Percentiles rank a stretch among this genome's conserved stretches.
phyloP scores from a whole-genome alignment of 2,113 vertebrate genomes.

The Nansenia antarctica region DNA sequence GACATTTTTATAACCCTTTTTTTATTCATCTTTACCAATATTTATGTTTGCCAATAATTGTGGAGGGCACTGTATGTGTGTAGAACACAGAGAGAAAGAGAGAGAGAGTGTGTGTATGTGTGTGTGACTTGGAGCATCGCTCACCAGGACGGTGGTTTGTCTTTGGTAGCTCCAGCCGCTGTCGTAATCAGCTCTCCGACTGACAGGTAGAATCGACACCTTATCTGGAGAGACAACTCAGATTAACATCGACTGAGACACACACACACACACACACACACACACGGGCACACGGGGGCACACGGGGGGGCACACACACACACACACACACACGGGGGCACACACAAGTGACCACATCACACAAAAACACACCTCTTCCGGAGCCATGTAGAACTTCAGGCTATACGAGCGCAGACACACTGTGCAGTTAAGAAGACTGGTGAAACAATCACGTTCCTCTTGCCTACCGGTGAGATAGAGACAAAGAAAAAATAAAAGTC shows the following conservation, averaged over 20 bases:
- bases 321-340: too few relatives aligned
- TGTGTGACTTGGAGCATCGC: neutral
- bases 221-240: neutral
- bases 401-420: neutral
- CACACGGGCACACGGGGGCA: too few relatives aligned
- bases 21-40: too few relatives aligned
- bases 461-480: neutral
- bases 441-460: neutral
- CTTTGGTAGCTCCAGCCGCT: neutral
- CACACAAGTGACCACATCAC: too few relatives aligned
- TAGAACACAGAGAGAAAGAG: too few relatives aligned
- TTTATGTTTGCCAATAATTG: too few relatives aligned
- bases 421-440: conserved; percentile 1
- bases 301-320: too few relatives aligned
- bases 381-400: neutral
- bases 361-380: neutral
- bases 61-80: too few relatives aligned
- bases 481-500: neutral
- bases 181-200: neutral
- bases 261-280: too few relatives aligned
- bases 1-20: too few relatives aligned
- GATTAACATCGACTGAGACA: too few relatives aligned
- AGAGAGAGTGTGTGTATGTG: neutral
- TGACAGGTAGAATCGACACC: neutral
- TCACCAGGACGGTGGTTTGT: conserved; percentile 2